phyloP scores from a whole-genome alignment of 2,888 invertebrate species.

The Limnephilus rhombicus region DNA sequence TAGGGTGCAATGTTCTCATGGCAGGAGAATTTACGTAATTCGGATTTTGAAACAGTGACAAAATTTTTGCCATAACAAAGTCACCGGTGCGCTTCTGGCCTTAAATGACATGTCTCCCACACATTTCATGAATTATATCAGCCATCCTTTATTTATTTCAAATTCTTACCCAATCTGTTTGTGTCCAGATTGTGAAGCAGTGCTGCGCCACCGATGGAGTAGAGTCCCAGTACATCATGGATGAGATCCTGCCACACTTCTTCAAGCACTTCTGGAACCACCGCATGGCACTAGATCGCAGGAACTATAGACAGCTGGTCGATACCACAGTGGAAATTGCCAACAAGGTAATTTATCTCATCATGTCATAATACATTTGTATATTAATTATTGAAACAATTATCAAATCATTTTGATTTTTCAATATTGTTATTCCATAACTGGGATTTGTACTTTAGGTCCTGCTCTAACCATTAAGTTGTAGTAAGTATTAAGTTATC shows the following conservation, averaged over 20 bases:
- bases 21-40: no score
- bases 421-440: background rate
- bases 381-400: no score
- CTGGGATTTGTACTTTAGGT: background rate
- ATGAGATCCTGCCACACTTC: conserved; percentile 98
- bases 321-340: conserved; percentile 99
- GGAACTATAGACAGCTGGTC: conserved; percentile 98
- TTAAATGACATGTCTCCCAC: background rate
- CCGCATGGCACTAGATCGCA: conserved; percentile 98
- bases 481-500: no score
- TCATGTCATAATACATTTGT: background rate
- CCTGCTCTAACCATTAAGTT: background rate
- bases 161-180: background rate
- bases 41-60: no score
- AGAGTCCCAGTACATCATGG: conserved; percentile 99
- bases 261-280: conserved; percentile 99
- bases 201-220: conserved; percentile 99
- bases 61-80: no score
- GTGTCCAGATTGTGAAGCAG: conserved; percentile 95
- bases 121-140: background rate
- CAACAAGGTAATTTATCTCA: conserved; percentile 83
- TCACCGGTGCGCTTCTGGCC: background rate
- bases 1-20: no score
- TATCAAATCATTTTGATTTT: no score
- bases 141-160: background rate